Evolutionary conservation across 2,113 vertebrate genomes (phyloP).

Genomic region (Miniopterus natalensis): DNA sequence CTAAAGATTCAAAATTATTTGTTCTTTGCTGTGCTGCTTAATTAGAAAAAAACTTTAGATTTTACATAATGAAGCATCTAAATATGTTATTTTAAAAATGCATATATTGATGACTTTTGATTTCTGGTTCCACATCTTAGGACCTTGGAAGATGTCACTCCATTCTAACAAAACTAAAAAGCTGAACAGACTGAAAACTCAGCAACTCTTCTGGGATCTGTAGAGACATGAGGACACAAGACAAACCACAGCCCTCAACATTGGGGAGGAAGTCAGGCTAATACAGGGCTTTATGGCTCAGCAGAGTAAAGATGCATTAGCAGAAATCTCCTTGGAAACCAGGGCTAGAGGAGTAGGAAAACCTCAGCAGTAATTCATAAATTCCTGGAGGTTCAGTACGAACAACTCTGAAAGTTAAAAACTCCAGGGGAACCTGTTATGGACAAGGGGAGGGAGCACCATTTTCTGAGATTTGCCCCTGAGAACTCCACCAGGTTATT

Average conservation of each 20-base stretch:
- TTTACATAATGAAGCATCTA: neutral
- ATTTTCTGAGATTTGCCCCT: neutral
- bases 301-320: neutral
- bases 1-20: neutral
- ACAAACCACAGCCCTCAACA: neutral
- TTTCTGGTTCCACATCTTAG: neutral
- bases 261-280: neutral
- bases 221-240: neutral
- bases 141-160: neutral
- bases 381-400: neutral
- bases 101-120: neutral
- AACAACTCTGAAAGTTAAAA: neutral
- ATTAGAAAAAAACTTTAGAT: neutral
- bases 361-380: neutral
- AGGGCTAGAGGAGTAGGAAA: neutral
- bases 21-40: neutral
- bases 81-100: neutral
- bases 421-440: neutral
- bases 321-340: neutral
- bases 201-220: neutral
- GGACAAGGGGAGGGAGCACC: neutral
- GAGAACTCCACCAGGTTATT: neutral
- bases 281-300: neutral
- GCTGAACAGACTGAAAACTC: neutral
- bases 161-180: neutral